Percentiles rank a stretch among this genome's conserved stretches.
These are phyloP conservation scores for Elephantulus edwardii DNA, from an alignment of 2,113 vertebrate species.

Conservation along the genomic window DNA sequence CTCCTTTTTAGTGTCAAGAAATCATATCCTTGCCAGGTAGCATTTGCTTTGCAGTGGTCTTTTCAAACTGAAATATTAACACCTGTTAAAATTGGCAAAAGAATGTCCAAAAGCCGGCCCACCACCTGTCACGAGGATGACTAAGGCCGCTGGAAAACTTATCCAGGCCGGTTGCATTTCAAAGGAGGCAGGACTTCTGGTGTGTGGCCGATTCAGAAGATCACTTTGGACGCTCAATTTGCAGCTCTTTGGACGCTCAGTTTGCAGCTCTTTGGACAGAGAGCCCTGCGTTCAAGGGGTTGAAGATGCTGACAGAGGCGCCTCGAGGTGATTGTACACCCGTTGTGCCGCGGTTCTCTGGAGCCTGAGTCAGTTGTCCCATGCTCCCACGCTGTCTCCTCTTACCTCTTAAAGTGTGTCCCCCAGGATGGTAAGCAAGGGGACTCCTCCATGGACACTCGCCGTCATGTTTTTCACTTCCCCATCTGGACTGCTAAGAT, in stretches of 20 bases:
- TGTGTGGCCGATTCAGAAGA: background rate
- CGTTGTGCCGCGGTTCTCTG: background rate
- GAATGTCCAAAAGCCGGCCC: background rate
- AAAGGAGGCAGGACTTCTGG: background rate
- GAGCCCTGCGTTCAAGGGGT: background rate
- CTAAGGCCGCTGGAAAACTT: background rate
- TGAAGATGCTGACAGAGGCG: constrained; percentile 9
- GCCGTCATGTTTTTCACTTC: background rate
- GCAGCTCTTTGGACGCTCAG: constrained; percentile 34
- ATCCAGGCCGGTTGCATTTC: background rate
- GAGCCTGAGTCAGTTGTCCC: background rate
- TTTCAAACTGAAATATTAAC: background rate
- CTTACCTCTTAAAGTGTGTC: background rate
- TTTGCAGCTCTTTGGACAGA: background rate
- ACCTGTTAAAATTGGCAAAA: background rate
- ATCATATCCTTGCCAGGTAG: background rate
- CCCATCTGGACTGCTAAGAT: background rate
- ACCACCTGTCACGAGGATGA: background rate
- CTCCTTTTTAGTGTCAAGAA: background rate
- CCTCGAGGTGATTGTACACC: background rate
- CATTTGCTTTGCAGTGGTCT: background rate
- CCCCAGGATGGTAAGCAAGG: background rate
- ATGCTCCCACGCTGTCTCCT: background rate
- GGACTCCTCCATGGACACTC: background rate
- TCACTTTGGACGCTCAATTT: background rate